Conservation (phyloP, 1,140 invertebrate genomes). For the Drosophila erecta region DNA sequence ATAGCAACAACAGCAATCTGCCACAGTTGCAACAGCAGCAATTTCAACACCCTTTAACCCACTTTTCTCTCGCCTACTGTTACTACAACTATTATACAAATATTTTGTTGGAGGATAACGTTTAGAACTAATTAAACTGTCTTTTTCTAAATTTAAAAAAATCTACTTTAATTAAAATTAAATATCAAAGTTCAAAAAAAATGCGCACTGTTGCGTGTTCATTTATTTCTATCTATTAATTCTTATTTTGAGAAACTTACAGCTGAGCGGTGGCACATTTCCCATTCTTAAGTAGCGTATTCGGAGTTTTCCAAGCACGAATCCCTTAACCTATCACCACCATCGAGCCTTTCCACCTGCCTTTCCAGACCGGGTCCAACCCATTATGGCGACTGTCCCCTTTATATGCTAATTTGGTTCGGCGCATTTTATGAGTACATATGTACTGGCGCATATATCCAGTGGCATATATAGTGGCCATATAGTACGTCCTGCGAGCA, state of each 20-base stretch:
- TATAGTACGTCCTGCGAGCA: slow-evolving; percentile 19
- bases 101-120: background rate
- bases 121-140: background rate
- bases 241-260: too few relatives aligned
- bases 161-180: too few relatives aligned
- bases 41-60: slow-evolving; percentile 16
- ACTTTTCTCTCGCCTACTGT: background rate
- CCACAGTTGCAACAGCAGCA: slow-evolving; percentile 11
- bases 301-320: slow-evolving; percentile 2
- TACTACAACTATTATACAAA: background rate
- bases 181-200: too few relatives aligned
- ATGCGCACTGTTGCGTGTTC: too few relatives aligned
- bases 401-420: slow-evolving; percentile 74
- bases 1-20: slow-evolving; percentile 3
- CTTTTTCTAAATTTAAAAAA: too few relatives aligned
- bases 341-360: slow-evolving; percentile 43
- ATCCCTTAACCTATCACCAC: slow-evolving; percentile 16
- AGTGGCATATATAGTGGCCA: background rate
- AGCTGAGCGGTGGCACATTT: background rate
- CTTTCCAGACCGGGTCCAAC: slow-evolving; percentile 9
- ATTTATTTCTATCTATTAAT: too few relatives aligned
- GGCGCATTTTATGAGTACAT: slow-evolving; percentile 62
- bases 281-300: slow-evolving; percentile 1
- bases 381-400: slow-evolving; percentile 7
- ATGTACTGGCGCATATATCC: slow-evolving; percentile 23